Evolutionary conservation across 1,140 invertebrate species (phyloP).

Genomic region (Rhagoletis zephyria): DNA sequence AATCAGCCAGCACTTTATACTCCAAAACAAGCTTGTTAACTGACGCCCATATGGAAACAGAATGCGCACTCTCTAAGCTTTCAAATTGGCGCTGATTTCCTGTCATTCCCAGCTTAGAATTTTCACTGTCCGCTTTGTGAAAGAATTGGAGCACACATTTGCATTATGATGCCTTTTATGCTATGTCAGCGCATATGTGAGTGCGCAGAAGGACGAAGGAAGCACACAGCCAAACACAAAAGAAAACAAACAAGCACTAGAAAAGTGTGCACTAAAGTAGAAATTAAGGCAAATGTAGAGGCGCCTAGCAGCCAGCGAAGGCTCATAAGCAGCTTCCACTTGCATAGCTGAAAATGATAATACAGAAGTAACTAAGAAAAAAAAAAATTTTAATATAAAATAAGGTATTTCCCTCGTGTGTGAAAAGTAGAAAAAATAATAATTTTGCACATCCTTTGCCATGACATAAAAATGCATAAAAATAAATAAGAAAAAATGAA

Average conservation of each 20-base stretch:
- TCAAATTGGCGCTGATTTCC: neutral
- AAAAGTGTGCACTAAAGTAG: conserved; percentile 17
- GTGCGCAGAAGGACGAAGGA: neutral
- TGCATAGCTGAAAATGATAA: conserved; percentile 26
- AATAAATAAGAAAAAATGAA: neutral
- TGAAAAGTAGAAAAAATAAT: conserved; percentile 14
- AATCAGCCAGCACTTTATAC: too few relatives aligned
- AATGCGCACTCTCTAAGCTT: neutral
- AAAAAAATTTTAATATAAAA: neutral
- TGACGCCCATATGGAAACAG: too few relatives aligned
- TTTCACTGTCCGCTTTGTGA: neutral
- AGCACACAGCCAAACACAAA: too few relatives aligned
- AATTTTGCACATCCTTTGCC: conserved; percentile 33
- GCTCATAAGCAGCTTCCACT: conserved; percentile 46
- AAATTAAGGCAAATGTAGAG: conserved; percentile 33
- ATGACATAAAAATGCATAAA: conserved; percentile 43
- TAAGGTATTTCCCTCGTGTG: conserved; percentile 1
- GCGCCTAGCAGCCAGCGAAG: neutral
- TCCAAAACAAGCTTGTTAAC: too few relatives aligned
- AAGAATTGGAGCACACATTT: conserved; percentile 42
- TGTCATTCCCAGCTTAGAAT: neutral
- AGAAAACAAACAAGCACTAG: too few relatives aligned
- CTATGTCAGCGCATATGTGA: neutral
- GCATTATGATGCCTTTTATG: conserved; percentile 44
- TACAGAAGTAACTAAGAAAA: neutral